Percentiles rank a stretch among this genome's conserved stretches.
Conservation (phyloP, 92 coral and sea anemone species). For the Epizoanthus ramosus region DNA sequence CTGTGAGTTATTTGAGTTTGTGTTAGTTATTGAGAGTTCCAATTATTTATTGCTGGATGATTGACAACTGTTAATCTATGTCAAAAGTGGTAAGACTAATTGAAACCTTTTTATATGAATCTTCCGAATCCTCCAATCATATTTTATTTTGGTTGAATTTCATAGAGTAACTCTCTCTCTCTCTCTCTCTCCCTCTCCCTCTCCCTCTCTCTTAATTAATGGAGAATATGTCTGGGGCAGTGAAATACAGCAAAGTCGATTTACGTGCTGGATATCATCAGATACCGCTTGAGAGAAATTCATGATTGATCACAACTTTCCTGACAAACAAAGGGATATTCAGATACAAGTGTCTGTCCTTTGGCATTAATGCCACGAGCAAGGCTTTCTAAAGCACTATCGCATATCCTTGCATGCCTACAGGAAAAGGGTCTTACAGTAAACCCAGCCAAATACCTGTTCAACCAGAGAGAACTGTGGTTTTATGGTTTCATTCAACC, state of each 20-base stretch:
- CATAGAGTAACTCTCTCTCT: too few relatives aligned
- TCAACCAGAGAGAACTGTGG: constrained; percentile 43
- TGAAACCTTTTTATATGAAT: too few relatives aligned
- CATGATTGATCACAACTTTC: background rate
- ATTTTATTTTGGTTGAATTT: too few relatives aligned
- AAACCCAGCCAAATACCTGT: constrained; percentile 29
- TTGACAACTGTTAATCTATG: too few relatives aligned
- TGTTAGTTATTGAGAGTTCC: too few relatives aligned
- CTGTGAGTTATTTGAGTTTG: too few relatives aligned
- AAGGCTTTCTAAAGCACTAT: too few relatives aligned
- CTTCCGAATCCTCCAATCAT: too few relatives aligned
- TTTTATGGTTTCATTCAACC: constrained; percentile 36
- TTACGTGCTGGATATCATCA: constrained; percentile 53
- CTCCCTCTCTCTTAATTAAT: too few relatives aligned
- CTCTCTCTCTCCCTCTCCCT: too few relatives aligned
- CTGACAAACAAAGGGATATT: constrained; percentile 43
- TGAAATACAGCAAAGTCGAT: constrained; percentile 49
- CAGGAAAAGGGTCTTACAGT: constrained; percentile 39
- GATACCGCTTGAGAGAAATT: constrained; percentile 32
- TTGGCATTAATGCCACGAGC: constrained; percentile 10
- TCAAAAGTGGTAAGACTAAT: too few relatives aligned
- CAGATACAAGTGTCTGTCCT: constrained; percentile 36
- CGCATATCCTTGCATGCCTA: constrained; percentile 23
- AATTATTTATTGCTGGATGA: too few relatives aligned
- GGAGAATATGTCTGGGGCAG: constrained; percentile 50